phyloP scores from a whole-genome alignment of 2,888 invertebrate species.

The Xanthorhoe designata region DNA sequence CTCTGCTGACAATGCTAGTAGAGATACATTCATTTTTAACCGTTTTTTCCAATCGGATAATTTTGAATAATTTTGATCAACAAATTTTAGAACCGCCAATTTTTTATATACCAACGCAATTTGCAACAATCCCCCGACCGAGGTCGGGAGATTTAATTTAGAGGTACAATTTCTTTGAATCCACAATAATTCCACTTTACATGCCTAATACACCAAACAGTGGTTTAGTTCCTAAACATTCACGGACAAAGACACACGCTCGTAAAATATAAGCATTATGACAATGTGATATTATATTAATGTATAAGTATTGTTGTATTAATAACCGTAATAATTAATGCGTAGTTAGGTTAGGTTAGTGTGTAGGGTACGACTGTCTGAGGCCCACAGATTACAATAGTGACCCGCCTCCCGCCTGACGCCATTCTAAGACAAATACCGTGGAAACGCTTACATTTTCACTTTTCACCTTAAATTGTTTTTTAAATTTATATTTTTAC shows the following conservation, averaged over 20 bases:
- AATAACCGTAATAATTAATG: slow-evolving; percentile 84
- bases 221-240: slow-evolving; percentile 82
- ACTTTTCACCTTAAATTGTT: slow-evolving; percentile 75
- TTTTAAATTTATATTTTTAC: slow-evolving; percentile 83
- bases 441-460: slow-evolving; percentile 77
- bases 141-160: slow-evolving; percentile 61
- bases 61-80: slow-evolving; percentile 76
- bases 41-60: slow-evolving; percentile 66
- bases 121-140: slow-evolving; percentile 56
- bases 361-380: slow-evolving; percentile 74
- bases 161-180: slow-evolving; percentile 64
- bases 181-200: slow-evolving; percentile 72
- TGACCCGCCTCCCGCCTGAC: slow-evolving; percentile 75
- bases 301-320: slow-evolving; percentile 83
- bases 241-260: slow-evolving; percentile 86
- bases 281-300: slow-evolving; percentile 85
- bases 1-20: slow-evolving; percentile 70
- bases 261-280: slow-evolving; percentile 86
- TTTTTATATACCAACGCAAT: slow-evolving; percentile 69
- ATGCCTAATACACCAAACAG: slow-evolving; percentile 82
- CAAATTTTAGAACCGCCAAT: slow-evolving; percentile 76
- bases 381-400: slow-evolving; percentile 85
- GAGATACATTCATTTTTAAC: slow-evolving; percentile 73
- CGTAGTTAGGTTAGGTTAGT: slow-evolving; percentile 82
- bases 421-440: slow-evolving; percentile 83